Conservation (phyloP, 2,888 invertebrate species). For the Crossocerus cetratus region DNA sequence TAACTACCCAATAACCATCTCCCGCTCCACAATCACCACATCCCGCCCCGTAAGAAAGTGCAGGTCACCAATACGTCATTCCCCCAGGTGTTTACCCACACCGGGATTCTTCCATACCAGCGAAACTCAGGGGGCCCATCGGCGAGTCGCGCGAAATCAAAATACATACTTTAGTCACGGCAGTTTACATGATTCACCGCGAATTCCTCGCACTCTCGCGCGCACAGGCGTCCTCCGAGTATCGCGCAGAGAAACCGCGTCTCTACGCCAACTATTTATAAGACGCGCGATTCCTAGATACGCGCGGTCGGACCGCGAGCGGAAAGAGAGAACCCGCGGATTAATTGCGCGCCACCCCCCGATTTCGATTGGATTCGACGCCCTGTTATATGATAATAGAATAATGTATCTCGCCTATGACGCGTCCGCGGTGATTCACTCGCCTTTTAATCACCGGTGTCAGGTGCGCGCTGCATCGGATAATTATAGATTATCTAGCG, state of each 20-base stretch:
- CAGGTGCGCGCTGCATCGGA: too few relatives aligned
- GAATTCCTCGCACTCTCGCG: slow-evolving; percentile 38
- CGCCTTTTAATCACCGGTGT: too few relatives aligned
- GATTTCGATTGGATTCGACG: slow-evolving; percentile 72
- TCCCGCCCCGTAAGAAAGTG: slow-evolving; percentile 50
- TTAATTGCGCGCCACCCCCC: slow-evolving; percentile 70
- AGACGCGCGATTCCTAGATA: slow-evolving; percentile 61
- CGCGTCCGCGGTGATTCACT: too few relatives aligned
- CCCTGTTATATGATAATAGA: too few relatives aligned
- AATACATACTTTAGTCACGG: slow-evolving; percentile 70
- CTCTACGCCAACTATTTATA: slow-evolving; percentile 57
- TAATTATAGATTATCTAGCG: too few relatives aligned
- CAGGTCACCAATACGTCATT: slow-evolving; percentile 60
- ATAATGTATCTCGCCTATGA: too few relatives aligned
- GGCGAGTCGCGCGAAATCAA: slow-evolving; percentile 56
- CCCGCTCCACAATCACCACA: background rate
- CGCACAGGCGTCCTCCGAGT: too few relatives aligned
- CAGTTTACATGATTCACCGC: slow-evolving; percentile 66
- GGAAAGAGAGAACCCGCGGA: slow-evolving; percentile 67
- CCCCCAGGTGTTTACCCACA: slow-evolving; percentile 52
- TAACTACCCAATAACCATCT: slow-evolving; percentile 3
- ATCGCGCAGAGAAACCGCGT: too few relatives aligned
- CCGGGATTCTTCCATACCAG: slow-evolving; percentile 55
- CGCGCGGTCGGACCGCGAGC: slow-evolving; percentile 69
- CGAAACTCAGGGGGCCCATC: slow-evolving; percentile 62